Conservation (phyloP, 1,140 invertebrate genomes). For the Drosophila tropicalis region DNA sequence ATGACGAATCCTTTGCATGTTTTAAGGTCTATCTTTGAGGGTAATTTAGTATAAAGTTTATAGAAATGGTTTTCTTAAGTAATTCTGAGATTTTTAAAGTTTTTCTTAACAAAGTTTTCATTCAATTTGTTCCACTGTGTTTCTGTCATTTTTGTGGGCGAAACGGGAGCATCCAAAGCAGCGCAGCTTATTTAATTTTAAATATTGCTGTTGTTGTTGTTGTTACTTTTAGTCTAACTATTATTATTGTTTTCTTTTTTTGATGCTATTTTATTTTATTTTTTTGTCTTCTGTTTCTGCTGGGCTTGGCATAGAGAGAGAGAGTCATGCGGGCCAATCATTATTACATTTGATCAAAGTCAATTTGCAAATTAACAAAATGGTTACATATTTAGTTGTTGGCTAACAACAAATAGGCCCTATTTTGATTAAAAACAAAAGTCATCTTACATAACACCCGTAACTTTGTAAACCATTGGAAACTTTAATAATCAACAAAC, state of each 20-base stretch:
- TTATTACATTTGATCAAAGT: slow-evolving; percentile 37
- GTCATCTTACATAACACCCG: slow-evolving; percentile 39
- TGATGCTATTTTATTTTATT: slow-evolving; percentile 15
- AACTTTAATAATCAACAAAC: slow-evolving; percentile 33
- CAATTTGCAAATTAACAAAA: slow-evolving; percentile 32
- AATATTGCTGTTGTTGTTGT: slow-evolving; percentile 25
- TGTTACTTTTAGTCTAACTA: slow-evolving; percentile 22
- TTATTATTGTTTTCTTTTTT: slow-evolving; percentile 6
- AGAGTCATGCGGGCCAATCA: slow-evolving; percentile 34
- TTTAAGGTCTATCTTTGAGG: too few relatives aligned
- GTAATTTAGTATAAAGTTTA: too few relatives aligned
- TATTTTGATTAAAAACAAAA: slow-evolving; percentile 18
- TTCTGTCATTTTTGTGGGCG: neutral
- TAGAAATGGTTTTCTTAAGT: too few relatives aligned
- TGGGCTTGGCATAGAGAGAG: slow-evolving; percentile 16
- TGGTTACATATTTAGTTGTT: slow-evolving; percentile 22
- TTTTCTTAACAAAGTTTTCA: neutral
- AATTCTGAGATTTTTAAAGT: too few relatives aligned
- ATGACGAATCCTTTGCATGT: too few relatives aligned
- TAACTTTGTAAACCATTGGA: slow-evolving; percentile 23
- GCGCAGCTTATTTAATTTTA: slow-evolving; percentile 44
- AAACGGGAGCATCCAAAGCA: slow-evolving; percentile 35
- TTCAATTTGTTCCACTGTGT: slow-evolving; percentile 13
- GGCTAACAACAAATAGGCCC: slow-evolving; percentile 10
- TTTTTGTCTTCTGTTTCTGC: slow-evolving; percentile 17